Evolutionary conservation across 2,888 invertebrate genomes (phyloP), one percentile per base, ranked within the genome.

Genomic region (Amorpha juglandis): DNA sequence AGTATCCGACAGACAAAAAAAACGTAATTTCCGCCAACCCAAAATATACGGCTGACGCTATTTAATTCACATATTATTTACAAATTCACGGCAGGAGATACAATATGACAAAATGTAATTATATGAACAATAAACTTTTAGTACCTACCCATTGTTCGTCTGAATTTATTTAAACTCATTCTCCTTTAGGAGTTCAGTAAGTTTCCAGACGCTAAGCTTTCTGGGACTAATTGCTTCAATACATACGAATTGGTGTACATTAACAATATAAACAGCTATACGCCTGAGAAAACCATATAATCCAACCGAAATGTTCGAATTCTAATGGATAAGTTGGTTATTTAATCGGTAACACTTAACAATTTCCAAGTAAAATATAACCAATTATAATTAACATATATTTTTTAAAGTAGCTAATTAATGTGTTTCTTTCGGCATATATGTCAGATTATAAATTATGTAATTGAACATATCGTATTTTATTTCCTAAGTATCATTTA

Each of bases 181-280:
- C 42, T 42, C 38, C 11, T n/a, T n/a, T 19, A 33, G 0, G 52
- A 27, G 33, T 19, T 12, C 19, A 38, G 35, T 58, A 58, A 58
- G 19, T 42, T 42, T 58, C 19, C 42, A 42, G 58, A 19, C 55
- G 9, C 58, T 6, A 42, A 58, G 42, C 58, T 58, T 11, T 19
- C 42, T 42, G 58, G 12, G 12, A 58, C 42, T 58, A 42, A 58
- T 58, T 58, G 42, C 42, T 42, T 6, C 38, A 42, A 19, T 42
- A 58, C 16, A 11, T 4, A 19, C 58, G 19, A 58, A 21, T 58
- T 58, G 0, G 42, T 8, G n/a, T 58, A 19, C 12, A 58, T 42
- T 19, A 12, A 6, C 58, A 38, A 4, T 19, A 42, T 42, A 58
- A 42, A 38, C 11, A 12, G 12, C 19, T 19, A 16, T 50, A 9